Evolutionary conservation across 2,113 vertebrate genomes (phyloP).

Genomic region (Mormyrus lacerda): DNA sequence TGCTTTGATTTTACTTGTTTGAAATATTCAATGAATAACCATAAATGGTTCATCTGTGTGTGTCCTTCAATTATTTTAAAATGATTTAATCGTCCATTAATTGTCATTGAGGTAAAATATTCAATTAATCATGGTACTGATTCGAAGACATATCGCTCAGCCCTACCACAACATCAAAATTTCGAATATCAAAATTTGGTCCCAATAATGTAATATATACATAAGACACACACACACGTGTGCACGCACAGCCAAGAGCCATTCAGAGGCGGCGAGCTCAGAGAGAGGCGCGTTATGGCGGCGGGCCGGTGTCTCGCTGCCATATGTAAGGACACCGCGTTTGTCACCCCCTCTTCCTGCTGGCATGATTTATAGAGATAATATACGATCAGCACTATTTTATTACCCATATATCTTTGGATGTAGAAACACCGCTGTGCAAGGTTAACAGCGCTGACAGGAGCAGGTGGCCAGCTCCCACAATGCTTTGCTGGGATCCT

Average conservation of each 20-base stretch:
- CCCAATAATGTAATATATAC: not conserved
- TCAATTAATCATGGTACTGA: no score
- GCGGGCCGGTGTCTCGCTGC: conserved; percentile 44
- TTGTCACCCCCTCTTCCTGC: conserved; percentile 63
- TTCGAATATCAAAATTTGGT: no score
- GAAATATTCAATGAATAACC: no score
- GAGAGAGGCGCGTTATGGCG: conserved; percentile 50
- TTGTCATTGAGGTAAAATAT: no score
- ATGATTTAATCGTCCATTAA: no score
- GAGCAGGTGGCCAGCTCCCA: conserved; percentile 21
- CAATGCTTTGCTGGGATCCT: not conserved
- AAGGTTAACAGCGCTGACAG: conserved; percentile 17
- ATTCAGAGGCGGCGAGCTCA: conserved; percentile 30
- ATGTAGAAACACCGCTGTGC: conserved; percentile 33
- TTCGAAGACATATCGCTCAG: no score
- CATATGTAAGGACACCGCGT: conserved; percentile 70
- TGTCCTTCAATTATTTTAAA: no score
- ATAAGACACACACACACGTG: not conserved
- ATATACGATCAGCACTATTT: conserved; percentile 79
- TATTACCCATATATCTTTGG: conserved; percentile 51
- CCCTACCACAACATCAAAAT: no score
- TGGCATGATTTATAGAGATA: conserved; percentile 82
- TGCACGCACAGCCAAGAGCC: not conserved
- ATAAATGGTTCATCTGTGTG: no score
- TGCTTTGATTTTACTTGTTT: no score